Base-by-base conservation (phyloP, 2,888 invertebrate species). In the Teleiodes luculella region DNA sequence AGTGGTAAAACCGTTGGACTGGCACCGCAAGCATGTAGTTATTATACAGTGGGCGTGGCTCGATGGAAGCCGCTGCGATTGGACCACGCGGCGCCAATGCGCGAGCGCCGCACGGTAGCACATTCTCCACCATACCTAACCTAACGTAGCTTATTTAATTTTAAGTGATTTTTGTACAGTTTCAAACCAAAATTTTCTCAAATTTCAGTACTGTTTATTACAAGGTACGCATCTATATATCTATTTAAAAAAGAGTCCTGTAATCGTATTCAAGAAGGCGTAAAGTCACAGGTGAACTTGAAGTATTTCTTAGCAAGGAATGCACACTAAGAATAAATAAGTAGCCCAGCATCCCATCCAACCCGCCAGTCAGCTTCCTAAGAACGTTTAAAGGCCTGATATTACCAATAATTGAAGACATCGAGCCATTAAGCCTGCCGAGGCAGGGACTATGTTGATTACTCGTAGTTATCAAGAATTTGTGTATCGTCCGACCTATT, bases 381-480 rank as follows among this genome's bases (percentile, higher is more conserved):
- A 80, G 79, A 83, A 78, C 85, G 78, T 86, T 87, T 86, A 87
- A 85, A 75, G 74, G 72, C 78, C 80, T 76, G 76, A 82, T 85
- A 88, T 88, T 87, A 86, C 83, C 85, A 81, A 86, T 89, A 87
- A 89, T 89, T 89, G 87, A 83, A 82, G 81, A 76, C 73, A 67
- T 72, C 67, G 74, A 67, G 74, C 81, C 77, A 86, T 86, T 86
- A 86, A 84, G 77, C 76, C 77, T 73, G 76, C 76, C 78, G 76
- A 75, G 76, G 81, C 80, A 70, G 83, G 78, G 77, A 84, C 87
- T 87, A 86, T 86, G 84, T 81, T 80, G 86, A 89, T 89, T 83
- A 78, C 85, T 80, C 79, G 84, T 86, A 84, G 85, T 88, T 87
- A 88, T 87, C 83, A 83, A 76, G 86, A 88, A 87, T 87, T 85